Percentiles rank a stretch among this genome's conserved stretches.
phyloP scores from a whole-genome alignment of 1,140 invertebrate genomes.

The Drosophila serrata region DNA sequence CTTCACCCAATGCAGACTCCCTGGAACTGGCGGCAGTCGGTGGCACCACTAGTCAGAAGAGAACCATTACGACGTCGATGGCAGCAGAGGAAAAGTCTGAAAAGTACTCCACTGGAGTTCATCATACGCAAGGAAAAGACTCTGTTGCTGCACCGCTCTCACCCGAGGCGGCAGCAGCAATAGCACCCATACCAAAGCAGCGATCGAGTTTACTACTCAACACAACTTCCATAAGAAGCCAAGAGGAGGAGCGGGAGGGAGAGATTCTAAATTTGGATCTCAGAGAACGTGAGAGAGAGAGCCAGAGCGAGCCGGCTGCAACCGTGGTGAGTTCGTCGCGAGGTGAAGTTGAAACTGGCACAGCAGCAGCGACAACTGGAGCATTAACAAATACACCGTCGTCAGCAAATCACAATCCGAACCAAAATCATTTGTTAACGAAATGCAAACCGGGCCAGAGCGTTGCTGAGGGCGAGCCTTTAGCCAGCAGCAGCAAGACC shows the following conservation, averaged over 20 bases:
- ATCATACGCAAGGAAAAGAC: conserved; percentile 76
- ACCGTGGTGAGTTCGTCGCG: conserved; percentile 46
- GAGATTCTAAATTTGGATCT: conserved; percentile 70
- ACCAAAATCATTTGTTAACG: conserved; percentile 67
- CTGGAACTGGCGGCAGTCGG: conserved; percentile 41
- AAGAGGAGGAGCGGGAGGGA: conserved; percentile 44
- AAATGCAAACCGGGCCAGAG: conserved; percentile 81
- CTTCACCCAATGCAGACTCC: conserved; percentile 43
- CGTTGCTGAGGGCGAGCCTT: conserved; percentile 59
- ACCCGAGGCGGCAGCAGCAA: conserved; percentile 61
- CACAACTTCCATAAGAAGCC: conserved; percentile 61
- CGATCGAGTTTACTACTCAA: conserved; percentile 81
- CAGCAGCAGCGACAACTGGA: conserved; percentile 63
- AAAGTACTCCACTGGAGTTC: conserved; percentile 80
- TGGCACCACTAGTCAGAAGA: conserved; percentile 62
- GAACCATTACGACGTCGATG: conserved; percentile 9
- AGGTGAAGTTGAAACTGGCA: conserved; percentile 80
- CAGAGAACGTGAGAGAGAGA: conserved; percentile 56
- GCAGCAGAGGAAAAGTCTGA: conserved; percentile 80
- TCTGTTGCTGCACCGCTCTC: conserved; percentile 63
- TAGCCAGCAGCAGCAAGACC: conserved; percentile 54
- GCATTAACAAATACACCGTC: conserved; percentile 63
- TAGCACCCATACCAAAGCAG: conserved; percentile 82
- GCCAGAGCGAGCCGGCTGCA: conserved; percentile 37
- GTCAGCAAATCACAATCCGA: conserved; percentile 65